Evolutionary conservation across 1,140 invertebrate genomes (phyloP), one percentile per base, ranked within the genome.

Genomic region (Ditylenchus dipsaci): DNA sequence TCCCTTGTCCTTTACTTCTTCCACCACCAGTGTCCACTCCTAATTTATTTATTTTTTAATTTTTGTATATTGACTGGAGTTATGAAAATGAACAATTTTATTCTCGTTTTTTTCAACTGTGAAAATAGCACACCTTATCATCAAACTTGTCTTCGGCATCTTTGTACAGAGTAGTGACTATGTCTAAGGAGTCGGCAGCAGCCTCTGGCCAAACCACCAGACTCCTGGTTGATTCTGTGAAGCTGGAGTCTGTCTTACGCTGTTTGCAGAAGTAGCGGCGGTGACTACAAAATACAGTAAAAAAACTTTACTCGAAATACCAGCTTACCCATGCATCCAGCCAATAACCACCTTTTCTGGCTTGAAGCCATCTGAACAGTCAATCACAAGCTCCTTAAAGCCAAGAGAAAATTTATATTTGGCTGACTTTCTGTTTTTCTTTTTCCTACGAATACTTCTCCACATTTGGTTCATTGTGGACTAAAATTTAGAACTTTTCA

Each of bases 21-120:
- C 78, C 3, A 80, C 71, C 5, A 79, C 73, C 11, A 79, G 60
- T 23, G 78, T 80, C 78, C 78, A 79, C 68, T 79, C 78, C 69
- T 77, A 30, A 63, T n/a, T n/a, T n/a, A n/a, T n/a, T n/a, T n/a
- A n/a, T n/a, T n/a, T n/a, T n/a, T n/a, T n/a, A n/a, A n/a, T n/a
- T n/a, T n/a, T n/a, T n/a, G n/a, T n/a, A n/a, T n/a, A n/a, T n/a
- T n/a, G n/a, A n/a, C n/a, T n/a, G n/a, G n/a, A n/a, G n/a, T n/a
- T n/a, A n/a, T n/a, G n/a, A n/a, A n/a, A n/a, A n/a, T n/a, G n/a
- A n/a, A n/a, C n/a, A n/a, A n/a, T n/a, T n/a, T n/a, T n/a, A n/a
- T n/a, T n/a, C n/a, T n/a, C n/a, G n/a, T n/a, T n/a, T n/a, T n/a
- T n/a, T n/a, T 5, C 33, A 38, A 38, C 33, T 38, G 33, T 38